Evolutionary conservation across 2,888 invertebrate species (phyloP), one percentile per base, ranked within the genome.

Genomic region (Mythimna ferrago): DNA sequence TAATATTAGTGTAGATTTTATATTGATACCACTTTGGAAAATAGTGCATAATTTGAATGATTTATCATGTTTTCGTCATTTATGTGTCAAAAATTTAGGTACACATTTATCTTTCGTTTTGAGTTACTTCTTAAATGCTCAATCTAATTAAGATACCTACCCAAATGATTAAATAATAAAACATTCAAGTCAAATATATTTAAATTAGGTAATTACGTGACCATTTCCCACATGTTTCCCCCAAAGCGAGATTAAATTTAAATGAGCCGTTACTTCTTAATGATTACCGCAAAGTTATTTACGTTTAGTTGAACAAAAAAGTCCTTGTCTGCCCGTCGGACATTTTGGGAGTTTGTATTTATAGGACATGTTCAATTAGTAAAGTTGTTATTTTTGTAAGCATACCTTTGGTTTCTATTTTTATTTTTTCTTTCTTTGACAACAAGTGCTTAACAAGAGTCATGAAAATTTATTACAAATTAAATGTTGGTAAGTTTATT

Each of bases 161-260:
- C 26, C 10, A 16, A 41, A 32, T 65, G 54, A 79, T 79, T 26
- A 64, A 57, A 64, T 68, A 51, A 66, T 71, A 44, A 66, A 71
- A 63, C 63, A 66, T 56, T 54, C 16, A 68, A 73, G 65, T 48
- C 51, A 53, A 83, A 74, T 68, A 79, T 41, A 79, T 79, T 62
- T 54, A 48, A 32, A 60, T 44, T 41, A 57, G 38, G 38, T 71
- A 83, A 81, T 81, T 83, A 79, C 38, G 65, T 60, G 58, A 51
- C 65, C 63, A 69, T 68, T 79, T 54, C 41, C 57, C 70, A 79
- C 67, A 71, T 80, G 76, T 69, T 73, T 82, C 76, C 71, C 80
- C 69, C 68, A 67, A 81, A 83, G 64, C 63, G 60, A 80, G 80
- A 85, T 85, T 84, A 86, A 84, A 85, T 84, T 80, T 86, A 82